Evolutionary conservation across 2,888 invertebrate genomes (phyloP).

Genomic region (Dasysyrphus albostriatus): DNA sequence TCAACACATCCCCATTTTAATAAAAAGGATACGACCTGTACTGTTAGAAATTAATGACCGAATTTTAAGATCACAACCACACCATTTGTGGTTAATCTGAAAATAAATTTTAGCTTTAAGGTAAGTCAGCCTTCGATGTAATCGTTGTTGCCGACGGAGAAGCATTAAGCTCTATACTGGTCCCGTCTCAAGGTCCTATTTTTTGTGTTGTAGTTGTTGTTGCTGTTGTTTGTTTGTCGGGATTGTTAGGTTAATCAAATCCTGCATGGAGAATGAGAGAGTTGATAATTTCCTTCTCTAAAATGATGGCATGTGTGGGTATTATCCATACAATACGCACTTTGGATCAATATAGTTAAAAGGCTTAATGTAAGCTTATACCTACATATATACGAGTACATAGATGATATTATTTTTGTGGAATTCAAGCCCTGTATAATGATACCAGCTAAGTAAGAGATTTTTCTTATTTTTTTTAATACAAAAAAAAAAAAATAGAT

Average conservation of each 20-base stretch:
- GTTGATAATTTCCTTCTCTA: conserved; percentile 46
- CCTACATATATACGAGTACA: too few relatives aligned
- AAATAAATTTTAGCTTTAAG: conserved; percentile 52
- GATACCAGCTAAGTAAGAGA: neutral
- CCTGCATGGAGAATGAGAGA: conserved; percentile 47
- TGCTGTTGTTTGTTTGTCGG: conserved; percentile 6
- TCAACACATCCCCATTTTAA: conserved; percentile 46
- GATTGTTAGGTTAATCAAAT: conserved; percentile 66
- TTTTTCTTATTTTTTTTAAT: neutral
- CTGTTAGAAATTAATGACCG: conserved; percentile 74
- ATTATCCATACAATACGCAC: neutral
- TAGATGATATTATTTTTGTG: neutral
- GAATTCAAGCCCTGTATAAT: neutral
- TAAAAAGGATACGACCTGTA: conserved; percentile 60
- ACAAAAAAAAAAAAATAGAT: neutral
- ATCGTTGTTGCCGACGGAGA: neutral
- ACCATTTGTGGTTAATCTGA: conserved; percentile 47
- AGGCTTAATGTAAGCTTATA: neutral
- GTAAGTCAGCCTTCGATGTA: conserved; percentile 36
- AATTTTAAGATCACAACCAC: conserved; percentile 70
- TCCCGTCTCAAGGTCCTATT: neutral
- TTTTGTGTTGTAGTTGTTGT: conserved; percentile 36
- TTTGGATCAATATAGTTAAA: conserved; percentile 43
- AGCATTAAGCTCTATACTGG: conserved; percentile 34
- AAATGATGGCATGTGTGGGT: conserved; percentile 10